phyloP scores from a whole-genome alignment of 2,888 invertebrate genomes.

The Monoplex corrugatus region DNA sequence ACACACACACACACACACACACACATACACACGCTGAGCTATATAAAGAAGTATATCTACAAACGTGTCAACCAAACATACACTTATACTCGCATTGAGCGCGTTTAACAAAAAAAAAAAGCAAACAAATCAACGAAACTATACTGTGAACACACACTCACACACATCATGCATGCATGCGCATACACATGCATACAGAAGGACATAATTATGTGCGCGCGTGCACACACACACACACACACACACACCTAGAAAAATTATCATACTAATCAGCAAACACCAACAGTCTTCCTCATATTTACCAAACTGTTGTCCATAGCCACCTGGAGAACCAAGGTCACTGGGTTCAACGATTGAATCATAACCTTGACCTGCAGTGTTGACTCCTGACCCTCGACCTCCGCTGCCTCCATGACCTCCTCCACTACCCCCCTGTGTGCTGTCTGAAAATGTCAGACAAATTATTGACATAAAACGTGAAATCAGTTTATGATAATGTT shows the following conservation, averaged over 20 bases:
- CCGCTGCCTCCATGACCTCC: constrained; percentile 75
- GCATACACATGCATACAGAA: no score
- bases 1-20: constrained; percentile 4
- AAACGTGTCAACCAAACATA: background rate
- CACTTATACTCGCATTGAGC: background rate
- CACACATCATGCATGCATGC: no score
- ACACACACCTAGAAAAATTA: background rate
- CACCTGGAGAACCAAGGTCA: constrained; percentile 67
- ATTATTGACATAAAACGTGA: no score
- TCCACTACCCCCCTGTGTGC: constrained; percentile 69
- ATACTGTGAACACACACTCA: constrained; percentile 13
- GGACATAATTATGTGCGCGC: no score
- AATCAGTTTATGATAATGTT: no score
- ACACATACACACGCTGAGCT: background rate
- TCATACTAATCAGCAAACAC: background rate
- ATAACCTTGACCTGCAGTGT: constrained; percentile 64
- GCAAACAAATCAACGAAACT: no score
- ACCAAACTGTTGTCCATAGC: constrained; percentile 66
- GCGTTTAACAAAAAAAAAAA: no score
- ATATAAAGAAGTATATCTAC: background rate
- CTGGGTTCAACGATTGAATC: constrained; percentile 66
- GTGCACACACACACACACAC: background rate
- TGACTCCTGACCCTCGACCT: constrained; percentile 64
- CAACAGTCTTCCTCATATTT: constrained; percentile 25
- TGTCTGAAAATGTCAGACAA: constrained; percentile 56